Percentiles rank a stretch among this genome's conserved stretches.
These are phyloP conservation scores for Tauraco erythrolophus DNA, from an alignment of 2,113 vertebrate species.

Conservation along the genomic window DNA sequence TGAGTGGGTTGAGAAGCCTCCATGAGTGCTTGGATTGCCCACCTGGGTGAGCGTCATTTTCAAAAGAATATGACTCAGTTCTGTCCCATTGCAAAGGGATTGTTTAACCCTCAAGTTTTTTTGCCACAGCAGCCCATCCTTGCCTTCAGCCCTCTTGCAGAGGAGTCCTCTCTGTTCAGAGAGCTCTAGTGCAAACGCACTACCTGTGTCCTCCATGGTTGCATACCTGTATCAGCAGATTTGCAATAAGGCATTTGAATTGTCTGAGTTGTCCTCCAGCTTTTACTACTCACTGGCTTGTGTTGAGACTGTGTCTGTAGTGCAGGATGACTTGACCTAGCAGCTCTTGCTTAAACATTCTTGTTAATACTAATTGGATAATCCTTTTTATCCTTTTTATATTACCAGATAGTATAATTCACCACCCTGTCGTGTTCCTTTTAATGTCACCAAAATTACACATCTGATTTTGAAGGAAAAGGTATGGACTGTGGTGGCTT, in stretches of 20 bases:
- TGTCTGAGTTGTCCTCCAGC: not conserved
- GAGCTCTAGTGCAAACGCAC: not conserved
- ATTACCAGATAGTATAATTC: not conserved
- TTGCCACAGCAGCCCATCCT: not conserved
- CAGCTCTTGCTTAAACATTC: not conserved
- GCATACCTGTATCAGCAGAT: not conserved
- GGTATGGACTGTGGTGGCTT: not conserved
- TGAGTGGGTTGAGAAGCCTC: conserved; percentile 72
- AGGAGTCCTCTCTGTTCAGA: not conserved
- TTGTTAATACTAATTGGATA: not conserved
- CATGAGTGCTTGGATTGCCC: conserved; percentile 83
- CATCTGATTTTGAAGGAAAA: not conserved
- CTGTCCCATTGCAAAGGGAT: not conserved
- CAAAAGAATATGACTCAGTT: not conserved
- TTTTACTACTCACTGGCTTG: not conserved
- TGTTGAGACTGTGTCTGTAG: not conserved
- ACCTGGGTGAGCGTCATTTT: conserved; percentile 77
- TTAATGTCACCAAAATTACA: not conserved
- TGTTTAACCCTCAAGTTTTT: not conserved
- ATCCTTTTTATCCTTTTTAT: not conserved
- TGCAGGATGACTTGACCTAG: not conserved
- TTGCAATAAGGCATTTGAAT: not conserved
- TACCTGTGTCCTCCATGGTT: not conserved
- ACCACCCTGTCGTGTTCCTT: not conserved
- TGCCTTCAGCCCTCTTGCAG: not conserved